A percentile compares a stretch with the other conserved stretches of the same genome.
These are phyloP conservation scores for Zoanthus gigantus DNA, from an alignment of 92 coral and sea anemone genomes.

Conservation along the genomic window DNA sequence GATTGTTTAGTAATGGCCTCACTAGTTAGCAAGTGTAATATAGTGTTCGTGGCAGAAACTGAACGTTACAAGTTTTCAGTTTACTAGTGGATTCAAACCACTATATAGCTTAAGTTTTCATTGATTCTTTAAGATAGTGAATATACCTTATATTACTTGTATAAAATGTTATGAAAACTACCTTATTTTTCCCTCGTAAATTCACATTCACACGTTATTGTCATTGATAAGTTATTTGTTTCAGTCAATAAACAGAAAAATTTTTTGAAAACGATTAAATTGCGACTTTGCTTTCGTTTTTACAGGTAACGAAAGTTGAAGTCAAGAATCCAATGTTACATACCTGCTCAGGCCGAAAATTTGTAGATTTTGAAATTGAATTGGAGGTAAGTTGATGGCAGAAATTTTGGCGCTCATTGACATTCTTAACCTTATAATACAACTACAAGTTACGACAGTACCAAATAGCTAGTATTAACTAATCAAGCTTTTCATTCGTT, in stretches of 20 bases:
- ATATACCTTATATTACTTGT: not conserved
- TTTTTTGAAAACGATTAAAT: not conserved
- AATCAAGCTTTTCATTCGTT: not conserved
- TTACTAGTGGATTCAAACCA: not conserved
- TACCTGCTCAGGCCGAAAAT: slow-evolving; percentile 73
- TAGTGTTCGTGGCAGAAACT: not conserved
- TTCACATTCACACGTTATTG: not conserved
- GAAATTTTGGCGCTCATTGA: not conserved
- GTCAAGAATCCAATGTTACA: slow-evolving; percentile 79
- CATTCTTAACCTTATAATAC: not conserved
- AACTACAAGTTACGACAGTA: too few relatives aligned
- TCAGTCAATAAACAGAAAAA: not conserved
- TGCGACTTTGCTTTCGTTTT: not conserved
- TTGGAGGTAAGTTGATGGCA: slow-evolving; percentile 75
- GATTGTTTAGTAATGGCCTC: not conserved
- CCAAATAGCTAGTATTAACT: not conserved
- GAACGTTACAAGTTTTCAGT: not conserved
- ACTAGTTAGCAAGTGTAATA: too few relatives aligned
- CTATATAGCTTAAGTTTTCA: not conserved
- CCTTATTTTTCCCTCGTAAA: not conserved
- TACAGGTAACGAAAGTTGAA: slow-evolving; percentile 69
- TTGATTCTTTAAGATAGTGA: not conserved
- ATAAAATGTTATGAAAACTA: not conserved
- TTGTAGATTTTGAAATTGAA: slow-evolving; percentile 87
- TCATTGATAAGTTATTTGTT: not conserved